phyloP scores from a whole-genome alignment of 2,888 invertebrate genomes.

The Dasysyrphus tricinctus region DNA sequence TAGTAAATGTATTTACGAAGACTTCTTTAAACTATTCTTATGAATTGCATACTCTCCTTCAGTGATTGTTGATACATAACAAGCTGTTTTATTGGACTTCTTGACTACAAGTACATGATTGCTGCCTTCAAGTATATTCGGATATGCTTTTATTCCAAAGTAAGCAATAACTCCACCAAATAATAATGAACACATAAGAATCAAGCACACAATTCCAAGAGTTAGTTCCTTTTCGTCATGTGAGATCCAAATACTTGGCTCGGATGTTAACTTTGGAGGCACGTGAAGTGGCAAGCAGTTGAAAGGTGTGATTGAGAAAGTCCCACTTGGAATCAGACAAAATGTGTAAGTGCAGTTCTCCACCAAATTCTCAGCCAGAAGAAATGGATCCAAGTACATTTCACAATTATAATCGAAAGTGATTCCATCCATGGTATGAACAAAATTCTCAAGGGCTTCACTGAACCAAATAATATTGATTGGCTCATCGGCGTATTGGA shows the following conservation, averaged over 20 bases:
- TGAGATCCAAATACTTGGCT: constrained; percentile 76
- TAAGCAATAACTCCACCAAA: constrained; percentile 79
- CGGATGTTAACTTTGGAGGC: constrained; percentile 48
- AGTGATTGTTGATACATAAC: constrained; percentile 78
- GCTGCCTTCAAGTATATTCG: constrained; percentile 80
- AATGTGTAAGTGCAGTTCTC: constrained; percentile 80
- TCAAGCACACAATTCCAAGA: constrained; percentile 79
- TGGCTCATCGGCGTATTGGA: constrained; percentile 70
- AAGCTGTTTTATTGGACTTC: constrained; percentile 77
- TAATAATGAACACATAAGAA: constrained; percentile 78
- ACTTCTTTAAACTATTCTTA: constrained; percentile 53
- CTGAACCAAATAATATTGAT: constrained; percentile 81
- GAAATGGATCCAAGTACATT: constrained; percentile 76
- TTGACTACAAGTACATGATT: constrained; percentile 80
- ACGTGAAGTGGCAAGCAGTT: constrained; percentile 80
- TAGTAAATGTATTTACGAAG: constrained; percentile 50
- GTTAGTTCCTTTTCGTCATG: constrained; percentile 79
- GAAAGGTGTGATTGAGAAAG: constrained; percentile 79
- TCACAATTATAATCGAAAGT: constrained; percentile 78
- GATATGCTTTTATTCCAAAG: constrained; percentile 79
- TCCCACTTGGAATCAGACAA: constrained; percentile 77
- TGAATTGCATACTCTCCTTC: constrained; percentile 76
- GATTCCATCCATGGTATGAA: constrained; percentile 44
- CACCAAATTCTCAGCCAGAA: constrained; percentile 77
- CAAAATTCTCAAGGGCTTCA: constrained; percentile 71